phyloP scores from a whole-genome alignment of 2,888 invertebrate species.

The Calameuta filiformis region DNA sequence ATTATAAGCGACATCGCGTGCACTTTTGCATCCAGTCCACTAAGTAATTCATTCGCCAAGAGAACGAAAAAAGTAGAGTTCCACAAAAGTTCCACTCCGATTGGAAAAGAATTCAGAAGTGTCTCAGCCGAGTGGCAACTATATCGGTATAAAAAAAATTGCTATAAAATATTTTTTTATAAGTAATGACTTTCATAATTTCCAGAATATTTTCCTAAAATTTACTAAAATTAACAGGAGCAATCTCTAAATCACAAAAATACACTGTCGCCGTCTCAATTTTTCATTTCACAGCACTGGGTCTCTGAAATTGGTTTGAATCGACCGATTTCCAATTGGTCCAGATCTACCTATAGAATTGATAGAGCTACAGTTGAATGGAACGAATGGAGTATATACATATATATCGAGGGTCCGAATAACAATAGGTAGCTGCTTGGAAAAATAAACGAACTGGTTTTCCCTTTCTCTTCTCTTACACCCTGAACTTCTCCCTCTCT shows the following conservation, averaged over 20 bases:
- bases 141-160: background rate
- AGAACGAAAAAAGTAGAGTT: background rate
- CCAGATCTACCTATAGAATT: constrained; percentile 37
- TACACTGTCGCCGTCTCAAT: background rate
- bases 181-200: too few species aligned
- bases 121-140: background rate
- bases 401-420: constrained; percentile 32
- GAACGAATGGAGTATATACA: constrained; percentile 18
- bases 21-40: constrained; percentile 26
- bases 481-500: background rate
- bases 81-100: background rate
- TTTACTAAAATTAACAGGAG: background rate
- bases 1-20: constrained; percentile 29
- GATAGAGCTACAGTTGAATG: constrained; percentile 42
- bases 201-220: background rate
- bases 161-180: too few species aligned
- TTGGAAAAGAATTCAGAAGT: background rate
- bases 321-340: constrained; percentile 37
- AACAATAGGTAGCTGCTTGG: constrained; percentile 40
- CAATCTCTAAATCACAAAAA: background rate
- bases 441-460: constrained; percentile 38
- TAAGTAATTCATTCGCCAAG: constrained; percentile 9
- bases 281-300: background rate
- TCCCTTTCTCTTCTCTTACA: constrained; percentile 1
- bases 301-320: constrained; percentile 1